Percentiles rank a stretch among this genome's conserved stretches.
Conservation (phyloP, 2,113 vertebrate genomes). For the Anser cygnoides region DNA sequence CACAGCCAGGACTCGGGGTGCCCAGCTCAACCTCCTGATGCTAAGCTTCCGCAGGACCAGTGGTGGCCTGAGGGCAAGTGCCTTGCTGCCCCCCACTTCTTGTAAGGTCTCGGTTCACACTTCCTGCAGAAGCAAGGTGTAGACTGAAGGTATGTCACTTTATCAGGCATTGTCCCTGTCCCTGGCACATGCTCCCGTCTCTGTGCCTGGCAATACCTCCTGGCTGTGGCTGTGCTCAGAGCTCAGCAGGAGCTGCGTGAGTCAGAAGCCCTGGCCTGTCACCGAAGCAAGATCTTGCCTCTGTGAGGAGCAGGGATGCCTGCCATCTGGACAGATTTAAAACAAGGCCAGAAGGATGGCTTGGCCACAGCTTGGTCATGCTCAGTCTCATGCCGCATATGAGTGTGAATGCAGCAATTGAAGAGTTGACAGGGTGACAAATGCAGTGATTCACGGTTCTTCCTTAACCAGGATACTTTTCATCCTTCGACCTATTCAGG, state of each 20-base stretch:
- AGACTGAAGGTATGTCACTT: neutral
- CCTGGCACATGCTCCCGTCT: neutral
- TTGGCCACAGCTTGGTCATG: neutral
- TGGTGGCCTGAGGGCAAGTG: neutral
- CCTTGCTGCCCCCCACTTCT: neutral
- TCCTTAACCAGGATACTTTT: neutral
- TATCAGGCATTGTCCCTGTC: neutral
- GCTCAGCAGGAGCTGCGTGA: neutral
- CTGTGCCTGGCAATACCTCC: neutral
- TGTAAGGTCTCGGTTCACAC: neutral
- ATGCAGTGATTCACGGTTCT: neutral
- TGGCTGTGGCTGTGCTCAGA: neutral
- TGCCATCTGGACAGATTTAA: conserved; percentile 9
- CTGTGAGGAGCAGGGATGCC: neutral
- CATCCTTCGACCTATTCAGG: neutral
- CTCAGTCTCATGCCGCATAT: neutral
- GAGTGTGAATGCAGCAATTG: neutral
- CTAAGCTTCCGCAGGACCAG: neutral
- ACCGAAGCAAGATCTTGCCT: neutral
- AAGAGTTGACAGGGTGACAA: neutral
- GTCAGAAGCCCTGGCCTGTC: neutral
- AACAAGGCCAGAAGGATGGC: neutral
- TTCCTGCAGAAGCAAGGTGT: neutral
- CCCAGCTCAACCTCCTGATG: neutral
- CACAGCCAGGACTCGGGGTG: neutral